These are phyloP conservation scores for Echinarachnius parma DNA, from an alignment of 53 echinoderm and acorn worm genomes.

Conservation along the genomic window DNA sequence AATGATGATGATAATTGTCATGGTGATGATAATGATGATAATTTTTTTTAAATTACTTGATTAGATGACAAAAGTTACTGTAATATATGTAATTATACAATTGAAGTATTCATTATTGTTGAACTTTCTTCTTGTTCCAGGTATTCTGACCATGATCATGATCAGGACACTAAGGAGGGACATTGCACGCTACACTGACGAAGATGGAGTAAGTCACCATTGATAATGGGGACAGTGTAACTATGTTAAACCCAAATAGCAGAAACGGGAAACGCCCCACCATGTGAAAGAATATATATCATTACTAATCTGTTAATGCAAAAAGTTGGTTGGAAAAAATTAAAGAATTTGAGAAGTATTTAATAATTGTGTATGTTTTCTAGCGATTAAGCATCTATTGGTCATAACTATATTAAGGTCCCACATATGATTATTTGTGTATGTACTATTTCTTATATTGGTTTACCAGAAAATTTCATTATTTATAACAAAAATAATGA, in stretches of 20 bases:
- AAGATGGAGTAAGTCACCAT: constrained; percentile 90
- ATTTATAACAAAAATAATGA: too few relatives aligned
- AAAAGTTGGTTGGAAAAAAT: too few relatives aligned
- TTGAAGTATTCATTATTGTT: not conserved
- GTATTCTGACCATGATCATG: constrained; percentile 98
- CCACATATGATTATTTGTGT: not conserved
- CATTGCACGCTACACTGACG: constrained; percentile 94
- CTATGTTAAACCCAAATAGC: too few relatives aligned
- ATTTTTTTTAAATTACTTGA: not conserved
- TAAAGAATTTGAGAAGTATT: too few relatives aligned
- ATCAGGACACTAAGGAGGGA: constrained; percentile 91
- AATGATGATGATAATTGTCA: constrained; percentile 1
- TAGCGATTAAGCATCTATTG: too few relatives aligned
- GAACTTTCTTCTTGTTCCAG: constrained; percentile 13
- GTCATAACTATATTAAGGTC: not conserved
- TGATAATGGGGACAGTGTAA: too few relatives aligned
- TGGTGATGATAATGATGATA: constrained; percentile 4
- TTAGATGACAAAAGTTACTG: not conserved
- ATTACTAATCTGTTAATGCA: too few relatives aligned
- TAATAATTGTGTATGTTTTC: too few relatives aligned
- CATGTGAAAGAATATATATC: too few relatives aligned
- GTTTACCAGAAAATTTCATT: too few relatives aligned
- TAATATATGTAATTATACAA: not conserved
- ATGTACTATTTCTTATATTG: too few relatives aligned
- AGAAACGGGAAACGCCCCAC: too few relatives aligned